Evolutionary conservation across 2,797 vertebrate genomes (phyloP).

Genomic region (Sebastes goodei): DNA sequence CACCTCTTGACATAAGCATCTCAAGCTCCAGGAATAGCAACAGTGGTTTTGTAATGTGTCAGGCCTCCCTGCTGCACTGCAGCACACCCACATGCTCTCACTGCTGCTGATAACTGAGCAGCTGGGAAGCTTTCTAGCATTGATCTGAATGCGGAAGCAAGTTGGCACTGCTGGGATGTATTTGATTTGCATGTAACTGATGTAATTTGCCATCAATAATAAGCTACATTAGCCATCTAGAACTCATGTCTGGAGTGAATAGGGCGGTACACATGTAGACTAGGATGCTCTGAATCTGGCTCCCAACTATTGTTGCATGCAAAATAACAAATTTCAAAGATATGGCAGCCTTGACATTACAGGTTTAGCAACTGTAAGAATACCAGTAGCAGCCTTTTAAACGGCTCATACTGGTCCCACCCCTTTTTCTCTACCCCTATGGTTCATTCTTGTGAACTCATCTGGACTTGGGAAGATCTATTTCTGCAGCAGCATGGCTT

Average conservation of each 20-base stretch:
- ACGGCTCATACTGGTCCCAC: not conserved
- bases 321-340: not conserved
- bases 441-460: not conserved
- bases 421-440: not conserved
- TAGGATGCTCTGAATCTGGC: not conserved
- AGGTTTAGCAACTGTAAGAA: not conserved
- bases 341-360: not conserved
- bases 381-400: not conserved
- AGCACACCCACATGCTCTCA: conserved; percentile 62
- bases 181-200: conserved; percentile 19
- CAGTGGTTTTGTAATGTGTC: conserved; percentile 57
- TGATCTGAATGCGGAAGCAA: conserved; percentile 41
- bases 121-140: conserved; percentile 28
- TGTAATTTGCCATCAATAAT: not conserved
- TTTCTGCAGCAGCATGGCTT: conserved; percentile 1
- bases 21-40: conserved; percentile 61
- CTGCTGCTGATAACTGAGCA: conserved; percentile 36
- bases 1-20: conserved; percentile 44
- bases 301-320: not conserved
- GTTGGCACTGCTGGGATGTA: not conserved
- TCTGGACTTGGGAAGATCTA: not conserved
- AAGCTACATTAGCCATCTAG: not conserved
- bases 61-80: conserved; percentile 72
- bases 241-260: not conserved
- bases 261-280: not conserved